These are phyloP conservation scores for Lepetodrilus schrolli DNA, from an alignment of 2,888 invertebrate species.

Conservation along the genomic window DNA sequence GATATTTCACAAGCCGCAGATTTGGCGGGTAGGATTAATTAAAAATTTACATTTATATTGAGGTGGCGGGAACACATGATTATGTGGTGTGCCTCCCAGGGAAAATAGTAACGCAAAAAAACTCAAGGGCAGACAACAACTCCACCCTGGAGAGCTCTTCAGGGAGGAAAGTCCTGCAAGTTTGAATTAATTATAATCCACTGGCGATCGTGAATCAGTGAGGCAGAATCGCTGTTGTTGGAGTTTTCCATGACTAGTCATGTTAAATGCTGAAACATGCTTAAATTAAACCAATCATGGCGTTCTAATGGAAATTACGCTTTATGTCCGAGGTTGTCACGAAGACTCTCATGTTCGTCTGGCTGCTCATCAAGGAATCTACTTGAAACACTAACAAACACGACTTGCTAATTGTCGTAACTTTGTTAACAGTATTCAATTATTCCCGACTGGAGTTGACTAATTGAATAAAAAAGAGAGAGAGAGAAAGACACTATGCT, in stretches of 20 bases:
- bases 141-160: conserved; percentile 15
- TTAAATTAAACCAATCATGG: conserved; percentile 16
- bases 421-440: not conserved
- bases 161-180: conserved; percentile 1
- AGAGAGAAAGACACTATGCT: no score
- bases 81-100: conserved; percentile 8
- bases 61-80: not conserved
- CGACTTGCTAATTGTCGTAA: conserved; percentile 20
- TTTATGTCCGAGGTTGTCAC: conserved; percentile 1
- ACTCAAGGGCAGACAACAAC: not conserved
- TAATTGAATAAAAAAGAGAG: no score
- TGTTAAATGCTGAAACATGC: conserved; percentile 20
- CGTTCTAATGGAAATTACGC: not conserved
- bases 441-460: not conserved
- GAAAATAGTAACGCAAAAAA: not conserved
- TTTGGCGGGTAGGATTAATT: conserved; percentile 29
- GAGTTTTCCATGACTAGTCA: not conserved
- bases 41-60: conserved; percentile 32
- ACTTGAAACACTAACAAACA: conserved; percentile 13
- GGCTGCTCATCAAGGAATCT: not conserved
- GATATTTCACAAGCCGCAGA: not conserved
- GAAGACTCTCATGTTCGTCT: not conserved
- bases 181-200: conserved; percentile 12
- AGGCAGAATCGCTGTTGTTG: not conserved
- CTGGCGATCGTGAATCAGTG: not conserved